These are phyloP conservation scores for Ctenosaura bakeri DNA, from an alignment of 2,797 vertebrate genomes.

Conservation along the genomic window DNA sequence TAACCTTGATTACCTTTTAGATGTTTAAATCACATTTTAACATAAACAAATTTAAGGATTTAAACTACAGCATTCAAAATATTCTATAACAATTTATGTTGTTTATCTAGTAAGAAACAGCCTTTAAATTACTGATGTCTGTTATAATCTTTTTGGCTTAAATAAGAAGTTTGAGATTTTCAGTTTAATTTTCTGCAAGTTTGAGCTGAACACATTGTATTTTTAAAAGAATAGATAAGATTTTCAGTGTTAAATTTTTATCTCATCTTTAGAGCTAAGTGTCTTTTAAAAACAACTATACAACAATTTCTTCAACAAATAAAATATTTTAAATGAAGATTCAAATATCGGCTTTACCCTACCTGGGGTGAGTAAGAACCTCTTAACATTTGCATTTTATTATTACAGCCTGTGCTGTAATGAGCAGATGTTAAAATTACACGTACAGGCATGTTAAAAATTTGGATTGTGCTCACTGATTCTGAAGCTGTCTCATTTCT, in stretches of 20 bases:
- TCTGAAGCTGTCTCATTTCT: not conserved
- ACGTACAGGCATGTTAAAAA: not conserved
- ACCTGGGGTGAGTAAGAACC: not conserved
- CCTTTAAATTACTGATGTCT: not conserved
- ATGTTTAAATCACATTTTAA: slow-evolving; percentile 26
- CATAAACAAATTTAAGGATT: not conserved
- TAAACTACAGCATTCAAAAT: not conserved
- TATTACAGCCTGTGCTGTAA: no score
- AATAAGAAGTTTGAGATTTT: not conserved
- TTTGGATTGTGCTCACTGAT: not conserved
- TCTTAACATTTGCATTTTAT: not conserved
- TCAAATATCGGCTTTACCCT: no score
- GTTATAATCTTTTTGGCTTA: not conserved
- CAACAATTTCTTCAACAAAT: not conserved
- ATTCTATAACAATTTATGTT: not conserved
- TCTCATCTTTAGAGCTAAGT: not conserved
- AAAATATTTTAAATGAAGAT: not conserved
- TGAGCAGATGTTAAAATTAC: not conserved
- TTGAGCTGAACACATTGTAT: not conserved
- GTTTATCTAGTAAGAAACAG: not conserved
- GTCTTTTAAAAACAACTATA: not conserved
- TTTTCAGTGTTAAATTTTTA: slow-evolving; percentile 3
- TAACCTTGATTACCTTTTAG: not conserved
- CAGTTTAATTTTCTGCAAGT: not conserved
- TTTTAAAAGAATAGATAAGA: not conserved